Evolutionary conservation across 1,140 invertebrate species (phyloP).

Genomic region (Drosophila equinoxialis): DNA sequence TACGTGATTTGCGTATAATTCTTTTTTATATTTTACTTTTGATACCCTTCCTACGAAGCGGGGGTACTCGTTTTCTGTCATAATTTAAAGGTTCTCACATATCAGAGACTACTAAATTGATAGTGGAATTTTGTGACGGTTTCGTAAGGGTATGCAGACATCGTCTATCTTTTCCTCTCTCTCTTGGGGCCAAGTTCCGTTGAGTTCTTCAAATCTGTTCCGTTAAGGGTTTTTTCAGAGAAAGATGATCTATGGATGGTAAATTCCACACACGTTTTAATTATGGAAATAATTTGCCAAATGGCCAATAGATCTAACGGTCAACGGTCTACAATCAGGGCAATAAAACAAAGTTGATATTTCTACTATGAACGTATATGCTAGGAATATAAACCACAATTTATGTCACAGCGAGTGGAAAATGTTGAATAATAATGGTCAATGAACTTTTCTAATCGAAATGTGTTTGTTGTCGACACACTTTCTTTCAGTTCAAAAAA

Average conservation of each 20-base stretch:
- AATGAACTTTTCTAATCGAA: constrained; percentile 49
- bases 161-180: constrained; percentile 23
- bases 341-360: constrained; percentile 75
- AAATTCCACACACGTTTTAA: constrained; percentile 64
- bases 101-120: no score
- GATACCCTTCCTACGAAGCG: not conserved
- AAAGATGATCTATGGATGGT: not conserved
- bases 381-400: constrained; percentile 56
- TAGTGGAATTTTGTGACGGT: no score
- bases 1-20: constrained; percentile 63
- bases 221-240: constrained; percentile 53
- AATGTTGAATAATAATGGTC: constrained; percentile 44
- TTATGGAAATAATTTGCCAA: constrained; percentile 69
- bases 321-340: constrained; percentile 43
- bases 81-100: no score
- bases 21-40: not conserved
- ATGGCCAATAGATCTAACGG: constrained; percentile 51
- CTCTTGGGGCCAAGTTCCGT: constrained; percentile 60
- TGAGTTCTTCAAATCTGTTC: constrained; percentile 29
- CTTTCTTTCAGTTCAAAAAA: not conserved
- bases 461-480: not conserved
- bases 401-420: constrained; percentile 43
- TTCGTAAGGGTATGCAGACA: not conserved
- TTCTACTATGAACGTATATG: constrained; percentile 40
- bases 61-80: not conserved